phyloP scores from a whole-genome alignment of 1,140 invertebrate genomes.

The Seison nebaliae region DNA sequence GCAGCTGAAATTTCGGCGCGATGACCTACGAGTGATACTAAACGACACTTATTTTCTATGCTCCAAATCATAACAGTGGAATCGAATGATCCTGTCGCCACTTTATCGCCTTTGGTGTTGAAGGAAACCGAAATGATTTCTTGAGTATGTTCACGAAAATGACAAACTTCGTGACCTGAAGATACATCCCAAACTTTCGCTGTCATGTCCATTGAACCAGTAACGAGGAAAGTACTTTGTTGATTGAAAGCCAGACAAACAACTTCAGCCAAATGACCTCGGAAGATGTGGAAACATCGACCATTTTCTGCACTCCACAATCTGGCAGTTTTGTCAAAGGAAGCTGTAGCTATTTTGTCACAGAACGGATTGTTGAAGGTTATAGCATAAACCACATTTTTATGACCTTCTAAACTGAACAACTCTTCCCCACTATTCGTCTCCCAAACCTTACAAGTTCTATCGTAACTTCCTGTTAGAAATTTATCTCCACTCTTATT shows the following conservation, averaged over 20 bases:
- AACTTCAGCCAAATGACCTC: constrained; percentile 45
- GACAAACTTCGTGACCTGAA: constrained; percentile 34
- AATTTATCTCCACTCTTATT: constrained; percentile 43
- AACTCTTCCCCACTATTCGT: constrained; percentile 42
- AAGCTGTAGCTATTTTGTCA: constrained; percentile 45
- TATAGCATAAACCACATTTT: constrained; percentile 50
- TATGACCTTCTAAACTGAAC: constrained; percentile 42
- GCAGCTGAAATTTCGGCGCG: constrained; percentile 44
- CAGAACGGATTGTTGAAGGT: constrained; percentile 46
- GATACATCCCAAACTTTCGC: constrained; percentile 42
- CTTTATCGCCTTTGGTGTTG: constrained; percentile 38
- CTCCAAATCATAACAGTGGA: constrained; percentile 47
- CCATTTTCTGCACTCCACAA: constrained; percentile 41
- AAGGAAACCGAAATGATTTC: constrained; percentile 46
- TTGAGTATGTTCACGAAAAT: constrained; percentile 38
- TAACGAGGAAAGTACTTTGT: constrained; percentile 35
- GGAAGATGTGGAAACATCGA: constrained; percentile 39
- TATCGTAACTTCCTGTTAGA: constrained; percentile 50
- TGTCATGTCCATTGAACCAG: constrained; percentile 45
- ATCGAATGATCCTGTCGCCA: constrained; percentile 51
- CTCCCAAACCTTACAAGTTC: constrained; percentile 55
- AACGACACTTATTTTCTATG: constrained; percentile 34
- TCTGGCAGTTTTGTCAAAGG: constrained; percentile 48
- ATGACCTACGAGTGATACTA: constrained; percentile 39
- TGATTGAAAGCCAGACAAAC: constrained; percentile 38